These are phyloP conservation scores for Morelia viridis DNA, from an alignment of 2,797 vertebrate species.

Conservation along the genomic window DNA sequence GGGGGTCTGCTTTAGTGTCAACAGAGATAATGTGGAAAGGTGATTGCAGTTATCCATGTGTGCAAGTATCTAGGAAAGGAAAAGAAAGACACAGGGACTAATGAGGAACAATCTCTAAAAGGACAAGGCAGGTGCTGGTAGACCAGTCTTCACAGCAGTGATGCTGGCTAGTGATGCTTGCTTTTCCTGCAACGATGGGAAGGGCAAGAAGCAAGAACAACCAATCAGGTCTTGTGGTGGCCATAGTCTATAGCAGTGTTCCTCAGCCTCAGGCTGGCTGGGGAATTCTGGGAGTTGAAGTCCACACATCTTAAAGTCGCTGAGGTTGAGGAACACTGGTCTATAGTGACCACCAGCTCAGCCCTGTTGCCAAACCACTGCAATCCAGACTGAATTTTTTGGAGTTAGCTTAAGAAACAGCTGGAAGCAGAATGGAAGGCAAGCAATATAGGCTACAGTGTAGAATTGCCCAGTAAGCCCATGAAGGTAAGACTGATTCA, in stretches of 20 bases:
- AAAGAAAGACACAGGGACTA: neutral
- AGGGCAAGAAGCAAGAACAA: neutral
- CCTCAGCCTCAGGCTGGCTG: too few species aligned
- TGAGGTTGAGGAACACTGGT: too few species aligned
- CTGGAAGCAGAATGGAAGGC: neutral
- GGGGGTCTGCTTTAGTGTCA: neutral
- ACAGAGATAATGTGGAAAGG: neutral
- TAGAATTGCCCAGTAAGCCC: neutral
- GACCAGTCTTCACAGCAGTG: neutral
- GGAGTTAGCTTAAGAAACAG: neutral
- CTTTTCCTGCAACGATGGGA: neutral
- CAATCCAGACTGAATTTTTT: neutral
- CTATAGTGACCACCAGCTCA: neutral
- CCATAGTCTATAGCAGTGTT: neutral
- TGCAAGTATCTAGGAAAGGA: neutral
- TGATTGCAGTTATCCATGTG: neutral
- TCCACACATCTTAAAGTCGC: too few species aligned
- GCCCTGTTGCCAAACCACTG: neutral
- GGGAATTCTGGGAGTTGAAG: too few species aligned
- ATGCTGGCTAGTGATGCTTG: neutral
- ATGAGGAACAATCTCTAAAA: neutral
- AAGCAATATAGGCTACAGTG: neutral
- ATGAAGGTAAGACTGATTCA: neutral
- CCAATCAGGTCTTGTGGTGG: neutral
- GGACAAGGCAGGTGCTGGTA: neutral